Percentiles rank a stretch among this genome's conserved stretches.
Evolutionary conservation across 1,140 invertebrate species (phyloP).

Genomic region (Leptoteleia sp.): DNA sequence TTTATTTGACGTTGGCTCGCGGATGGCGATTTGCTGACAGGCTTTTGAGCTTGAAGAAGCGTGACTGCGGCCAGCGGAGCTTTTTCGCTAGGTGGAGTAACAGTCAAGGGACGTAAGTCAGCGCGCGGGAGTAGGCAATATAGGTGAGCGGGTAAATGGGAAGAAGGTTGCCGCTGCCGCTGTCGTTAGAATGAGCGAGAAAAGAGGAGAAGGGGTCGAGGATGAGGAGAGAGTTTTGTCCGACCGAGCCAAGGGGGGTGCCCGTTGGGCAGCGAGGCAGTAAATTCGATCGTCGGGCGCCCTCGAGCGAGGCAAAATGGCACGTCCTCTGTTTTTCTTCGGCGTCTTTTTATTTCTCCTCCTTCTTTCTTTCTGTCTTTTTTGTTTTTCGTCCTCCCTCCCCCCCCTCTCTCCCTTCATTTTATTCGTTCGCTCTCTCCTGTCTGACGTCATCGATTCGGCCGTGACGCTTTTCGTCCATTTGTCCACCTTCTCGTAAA

Average conservation of each 20-base stretch:
- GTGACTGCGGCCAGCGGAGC: constrained; percentile 30
- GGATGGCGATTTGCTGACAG: constrained; percentile 46
- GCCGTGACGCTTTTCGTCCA: constrained; percentile 54
- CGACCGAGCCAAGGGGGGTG: constrained; percentile 67
- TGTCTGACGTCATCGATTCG: constrained; percentile 67
- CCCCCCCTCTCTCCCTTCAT: constrained; percentile 34
- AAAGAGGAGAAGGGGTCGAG: constrained; percentile 38
- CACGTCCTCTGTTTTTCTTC: constrained; percentile 68
- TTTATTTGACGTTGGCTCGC: constrained; percentile 40
- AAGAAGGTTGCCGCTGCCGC: constrained; percentile 60
- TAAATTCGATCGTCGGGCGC: constrained; percentile 73
- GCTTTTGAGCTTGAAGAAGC: constrained; percentile 37
- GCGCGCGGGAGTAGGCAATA: constrained; percentile 54
- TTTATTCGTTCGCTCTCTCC: constrained; percentile 45
- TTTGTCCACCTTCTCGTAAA: constrained; percentile 65
- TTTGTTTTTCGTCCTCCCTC: constrained; percentile 26
- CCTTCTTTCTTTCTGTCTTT: too few species aligned
- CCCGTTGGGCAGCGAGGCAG: constrained; percentile 71
- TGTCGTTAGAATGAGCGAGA: constrained; percentile 55
- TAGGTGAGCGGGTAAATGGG: constrained; percentile 62
- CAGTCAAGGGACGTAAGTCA: constrained; percentile 46
- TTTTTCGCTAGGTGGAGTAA: too few species aligned
- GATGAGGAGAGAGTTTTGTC: constrained; percentile 70
- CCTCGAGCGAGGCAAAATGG: constrained; percentile 68
- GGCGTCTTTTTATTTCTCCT: constrained; percentile 64